phyloP scores from a whole-genome alignment of 1,140 invertebrate genomes.

The Cydia strobilella region DNA sequence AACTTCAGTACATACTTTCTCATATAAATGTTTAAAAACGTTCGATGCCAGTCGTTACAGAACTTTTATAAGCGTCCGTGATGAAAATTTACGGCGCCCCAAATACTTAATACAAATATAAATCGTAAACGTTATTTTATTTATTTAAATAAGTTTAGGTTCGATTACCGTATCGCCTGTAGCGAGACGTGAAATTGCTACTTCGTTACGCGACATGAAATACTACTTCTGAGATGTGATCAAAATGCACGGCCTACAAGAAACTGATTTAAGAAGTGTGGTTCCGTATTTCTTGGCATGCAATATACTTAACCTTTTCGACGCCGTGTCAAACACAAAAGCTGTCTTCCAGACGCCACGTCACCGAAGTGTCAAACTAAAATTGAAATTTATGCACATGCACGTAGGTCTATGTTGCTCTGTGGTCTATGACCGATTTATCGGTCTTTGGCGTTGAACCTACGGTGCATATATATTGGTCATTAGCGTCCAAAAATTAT shows the following conservation, averaged over 20 bases:
- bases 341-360: too few relatives aligned
- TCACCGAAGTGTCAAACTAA: too few relatives aligned
- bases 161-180: conserved; percentile 48
- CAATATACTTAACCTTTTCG: too few relatives aligned
- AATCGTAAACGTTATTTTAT: conserved; percentile 30
- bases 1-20: conserved; percentile 1
- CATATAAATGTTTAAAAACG: conserved; percentile 17
- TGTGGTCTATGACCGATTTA: too few relatives aligned
- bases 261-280: not conserved
- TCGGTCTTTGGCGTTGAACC: too few relatives aligned
- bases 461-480: too few relatives aligned
- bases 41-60: conserved; percentile 7
- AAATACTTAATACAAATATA: too few relatives aligned
- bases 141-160: conserved; percentile 46
- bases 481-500: too few relatives aligned
- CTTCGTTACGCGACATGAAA: conserved; percentile 53
- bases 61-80: conserved; percentile 23
- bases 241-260: conserved; percentile 43
- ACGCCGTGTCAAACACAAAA: too few relatives aligned
- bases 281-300: not conserved
- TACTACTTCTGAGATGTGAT: conserved; percentile 37
- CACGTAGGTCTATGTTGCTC: too few relatives aligned
- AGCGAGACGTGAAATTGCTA: conserved; percentile 47
- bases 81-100: conserved; percentile 29
- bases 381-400: too few relatives aligned